Evolutionary conservation across 1,140 invertebrate species (phyloP).

Genomic region (Trichogramma pretiosum): DNA sequence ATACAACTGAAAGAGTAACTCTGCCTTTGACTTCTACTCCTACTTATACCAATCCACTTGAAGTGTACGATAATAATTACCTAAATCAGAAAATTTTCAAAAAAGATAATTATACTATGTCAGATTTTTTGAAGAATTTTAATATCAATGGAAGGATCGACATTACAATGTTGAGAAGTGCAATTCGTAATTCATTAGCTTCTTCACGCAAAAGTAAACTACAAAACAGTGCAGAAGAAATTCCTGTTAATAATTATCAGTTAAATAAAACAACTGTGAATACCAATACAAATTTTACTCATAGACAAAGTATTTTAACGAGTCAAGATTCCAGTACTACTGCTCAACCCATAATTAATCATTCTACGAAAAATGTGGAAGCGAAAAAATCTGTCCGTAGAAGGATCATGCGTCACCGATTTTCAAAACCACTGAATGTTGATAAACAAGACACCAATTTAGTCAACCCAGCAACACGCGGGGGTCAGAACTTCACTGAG

Average conservation of each 20-base stretch:
- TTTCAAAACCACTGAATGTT: no score
- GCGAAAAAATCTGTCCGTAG: constrained; percentile 15
- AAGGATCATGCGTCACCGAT: constrained; percentile 2
- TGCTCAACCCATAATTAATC: constrained; percentile 1
- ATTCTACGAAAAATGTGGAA: constrained; percentile 12
- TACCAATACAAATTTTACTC: constrained; percentile 1
- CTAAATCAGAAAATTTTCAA: no score
- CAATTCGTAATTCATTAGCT: constrained; percentile 8
- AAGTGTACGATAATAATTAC: no score
- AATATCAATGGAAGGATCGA: neutral
- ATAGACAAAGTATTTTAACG: constrained; percentile 10
- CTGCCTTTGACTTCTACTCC: no score
- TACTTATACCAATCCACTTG: no score
- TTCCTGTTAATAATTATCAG: neutral
- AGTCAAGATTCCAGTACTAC: constrained; percentile 2
- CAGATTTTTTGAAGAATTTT: neutral
- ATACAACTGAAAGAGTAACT: no score
- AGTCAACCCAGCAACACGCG: no score
- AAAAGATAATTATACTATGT: neutral
- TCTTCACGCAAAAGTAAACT: neutral
- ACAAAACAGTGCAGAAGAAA: neutral
- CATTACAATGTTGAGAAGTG: constrained; percentile 8
- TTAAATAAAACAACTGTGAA: neutral
- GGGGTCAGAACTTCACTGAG: no score
- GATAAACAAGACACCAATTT: no score